These are phyloP conservation scores for Dynastes grantii DNA, from an alignment of 2,888 invertebrate species.

Conservation along the genomic window DNA sequence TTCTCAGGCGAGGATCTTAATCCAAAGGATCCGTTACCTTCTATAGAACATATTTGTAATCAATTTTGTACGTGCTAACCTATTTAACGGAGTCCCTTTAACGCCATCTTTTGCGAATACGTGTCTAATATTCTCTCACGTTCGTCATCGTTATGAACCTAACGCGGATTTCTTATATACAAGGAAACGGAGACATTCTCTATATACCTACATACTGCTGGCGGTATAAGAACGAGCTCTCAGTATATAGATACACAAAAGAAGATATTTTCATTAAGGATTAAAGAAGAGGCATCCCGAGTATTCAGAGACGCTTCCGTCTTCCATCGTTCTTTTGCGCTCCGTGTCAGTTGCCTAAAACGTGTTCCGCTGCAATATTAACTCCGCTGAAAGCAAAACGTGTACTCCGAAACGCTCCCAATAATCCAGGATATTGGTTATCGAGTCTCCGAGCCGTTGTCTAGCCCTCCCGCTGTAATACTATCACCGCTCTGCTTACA, in stretches of 20 bases:
- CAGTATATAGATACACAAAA: constrained; percentile 28
- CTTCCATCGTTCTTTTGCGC: constrained; percentile 4
- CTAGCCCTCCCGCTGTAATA: not conserved
- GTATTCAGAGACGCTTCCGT: not conserved
- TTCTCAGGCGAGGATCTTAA: too few relatives aligned
- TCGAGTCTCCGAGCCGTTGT: constrained; percentile 50
- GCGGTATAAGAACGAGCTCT: too few relatives aligned
- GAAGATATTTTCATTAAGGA: constrained; percentile 41
- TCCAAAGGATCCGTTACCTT: too few relatives aligned
- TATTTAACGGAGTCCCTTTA: too few relatives aligned
- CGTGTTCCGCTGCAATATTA: constrained; percentile 50
- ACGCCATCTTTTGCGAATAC: too few relatives aligned
- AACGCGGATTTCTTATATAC: not conserved
- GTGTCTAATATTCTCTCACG: too few relatives aligned
- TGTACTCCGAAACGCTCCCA: constrained; percentile 47
- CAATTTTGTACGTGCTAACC: too few relatives aligned
- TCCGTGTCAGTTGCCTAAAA: constrained; percentile 37
- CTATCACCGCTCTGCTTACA: not conserved
- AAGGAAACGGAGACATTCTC: not conserved
- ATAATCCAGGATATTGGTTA: constrained; percentile 62
- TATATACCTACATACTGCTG: too few relatives aligned
- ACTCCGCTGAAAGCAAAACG: constrained; percentile 48
- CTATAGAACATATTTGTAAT: too few relatives aligned
- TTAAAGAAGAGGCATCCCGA: constrained; percentile 1
- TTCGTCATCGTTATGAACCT: too few relatives aligned